phyloP scores from a whole-genome alignment of 2,797 vertebrate species.

The Cynopterus sphinx region DNA sequence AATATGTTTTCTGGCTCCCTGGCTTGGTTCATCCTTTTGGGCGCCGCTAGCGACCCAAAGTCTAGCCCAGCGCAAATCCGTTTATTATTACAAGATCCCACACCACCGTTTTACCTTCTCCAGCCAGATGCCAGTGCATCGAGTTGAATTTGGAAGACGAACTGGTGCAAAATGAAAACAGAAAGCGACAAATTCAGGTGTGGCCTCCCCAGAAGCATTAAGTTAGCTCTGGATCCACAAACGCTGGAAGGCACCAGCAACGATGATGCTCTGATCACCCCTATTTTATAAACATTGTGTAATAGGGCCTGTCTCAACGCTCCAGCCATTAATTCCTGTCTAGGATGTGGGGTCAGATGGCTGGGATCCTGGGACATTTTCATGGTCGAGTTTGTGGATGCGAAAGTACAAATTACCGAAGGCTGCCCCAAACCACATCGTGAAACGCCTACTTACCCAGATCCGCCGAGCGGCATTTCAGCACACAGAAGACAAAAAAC shows the following conservation, averaged over 20 bases:
- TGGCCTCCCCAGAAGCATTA: not conserved
- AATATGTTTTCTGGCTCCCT: too few species aligned
- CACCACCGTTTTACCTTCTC: not conserved
- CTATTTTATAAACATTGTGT: not conserved
- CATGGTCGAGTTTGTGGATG: not conserved
- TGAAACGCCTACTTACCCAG: slow-evolving; percentile 22
- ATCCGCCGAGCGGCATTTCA: not conserved
- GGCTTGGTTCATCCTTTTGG: not conserved
- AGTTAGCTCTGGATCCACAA: not conserved
- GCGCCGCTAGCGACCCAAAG: not conserved
- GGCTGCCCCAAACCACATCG: slow-evolving; percentile 21
- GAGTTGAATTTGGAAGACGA: not conserved
- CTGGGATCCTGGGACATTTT: not conserved
- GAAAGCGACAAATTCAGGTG: not conserved
- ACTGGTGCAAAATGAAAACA: not conserved
- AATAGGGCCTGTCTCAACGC: not conserved
- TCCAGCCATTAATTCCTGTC: not conserved
- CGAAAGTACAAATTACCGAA: slow-evolving; percentile 58
- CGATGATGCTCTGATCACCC: not conserved
- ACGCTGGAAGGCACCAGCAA: not conserved
- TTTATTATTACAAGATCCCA: not conserved
- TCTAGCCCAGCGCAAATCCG: not conserved
- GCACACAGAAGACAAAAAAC: not conserved
- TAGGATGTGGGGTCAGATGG: slow-evolving; percentile 21
- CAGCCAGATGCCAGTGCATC: too few species aligned